A percentile compares a stretch with the other conserved stretches of the same genome.
These are phyloP conservation scores for Trissolcus basalis DNA, from an alignment of 1,140 invertebrate species.

Conservation along the genomic window DNA sequence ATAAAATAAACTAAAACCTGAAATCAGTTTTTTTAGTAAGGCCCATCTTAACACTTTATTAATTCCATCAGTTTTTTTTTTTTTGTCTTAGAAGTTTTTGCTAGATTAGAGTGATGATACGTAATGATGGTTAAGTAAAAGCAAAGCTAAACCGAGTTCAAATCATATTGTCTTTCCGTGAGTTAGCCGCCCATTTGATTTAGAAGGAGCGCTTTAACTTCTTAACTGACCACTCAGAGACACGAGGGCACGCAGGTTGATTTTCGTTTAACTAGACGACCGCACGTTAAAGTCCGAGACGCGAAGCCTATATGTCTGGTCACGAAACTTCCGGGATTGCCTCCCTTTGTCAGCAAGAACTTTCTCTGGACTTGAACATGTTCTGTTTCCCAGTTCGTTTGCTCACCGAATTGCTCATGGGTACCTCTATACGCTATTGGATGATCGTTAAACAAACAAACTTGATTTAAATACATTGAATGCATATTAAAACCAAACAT, in stretches of 20 bases:
- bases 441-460: constrained; percentile 46
- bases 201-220: constrained; percentile 56
- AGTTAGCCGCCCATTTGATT: constrained; percentile 45
- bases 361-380: constrained; percentile 57
- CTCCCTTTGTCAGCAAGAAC: constrained; percentile 59
- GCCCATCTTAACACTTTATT: too few species aligned
- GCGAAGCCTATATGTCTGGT: constrained; percentile 40
- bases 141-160: constrained; percentile 34
- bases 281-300: constrained; percentile 41
- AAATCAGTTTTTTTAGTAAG: too few species aligned
- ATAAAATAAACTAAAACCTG: too few species aligned
- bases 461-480: too few species aligned
- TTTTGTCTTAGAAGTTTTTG: too few species aligned
- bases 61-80: too few species aligned
- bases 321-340: constrained; percentile 54
- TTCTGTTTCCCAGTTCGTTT: constrained; percentile 44
- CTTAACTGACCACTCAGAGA: constrained; percentile 59
- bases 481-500: too few species aligned
- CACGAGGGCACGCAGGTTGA: constrained; percentile 31
- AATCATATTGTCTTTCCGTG: constrained; percentile 49
- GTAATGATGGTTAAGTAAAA: too few species aligned
- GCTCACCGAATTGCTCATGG: constrained; percentile 39
- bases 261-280: constrained; percentile 60
- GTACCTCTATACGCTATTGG: constrained; percentile 21
- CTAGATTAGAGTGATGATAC: too few species aligned